phyloP scores from a whole-genome alignment of 1,140 invertebrate species.

The Drosophila tsacasi region DNA sequence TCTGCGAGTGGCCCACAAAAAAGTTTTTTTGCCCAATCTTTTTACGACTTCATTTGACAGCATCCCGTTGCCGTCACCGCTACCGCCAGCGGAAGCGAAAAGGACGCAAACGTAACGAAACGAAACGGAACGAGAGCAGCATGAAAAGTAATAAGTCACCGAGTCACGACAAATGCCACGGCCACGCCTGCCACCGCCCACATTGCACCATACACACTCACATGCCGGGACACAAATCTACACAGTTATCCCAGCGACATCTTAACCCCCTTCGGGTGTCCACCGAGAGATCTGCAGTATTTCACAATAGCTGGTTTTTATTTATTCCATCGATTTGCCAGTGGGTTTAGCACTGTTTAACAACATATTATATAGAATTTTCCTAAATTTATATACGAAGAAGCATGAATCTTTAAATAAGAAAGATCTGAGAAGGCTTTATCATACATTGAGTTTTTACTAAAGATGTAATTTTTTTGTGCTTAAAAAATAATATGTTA shows the following conservation, averaged over 20 bases:
- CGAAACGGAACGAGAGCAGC: constrained; percentile 44
- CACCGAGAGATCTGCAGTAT: constrained; percentile 22
- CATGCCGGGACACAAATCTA: neutral
- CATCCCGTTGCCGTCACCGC: constrained; percentile 40
- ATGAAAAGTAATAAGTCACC: constrained; percentile 79
- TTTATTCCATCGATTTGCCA: constrained; percentile 33
- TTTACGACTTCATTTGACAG: constrained; percentile 81
- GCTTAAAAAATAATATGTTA: neutral
- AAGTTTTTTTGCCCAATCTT: constrained; percentile 83
- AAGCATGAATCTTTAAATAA: neutral
- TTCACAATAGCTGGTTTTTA: constrained; percentile 29
- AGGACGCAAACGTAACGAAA: constrained; percentile 29
- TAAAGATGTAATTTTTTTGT: neutral
- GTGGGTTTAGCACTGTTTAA: constrained; percentile 16
- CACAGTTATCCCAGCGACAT: constrained; percentile 16
- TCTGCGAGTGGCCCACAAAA: constrained; percentile 76
- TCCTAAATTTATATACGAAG: neutral
- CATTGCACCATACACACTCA: neutral
- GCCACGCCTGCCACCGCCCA: constrained; percentile 12
- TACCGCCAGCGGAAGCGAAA: constrained; percentile 24
- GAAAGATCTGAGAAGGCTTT: neutral
- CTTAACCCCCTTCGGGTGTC: constrained; percentile 10
- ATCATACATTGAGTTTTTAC: neutral
- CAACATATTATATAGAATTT: neutral
- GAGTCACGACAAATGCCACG: constrained; percentile 70